These are phyloP conservation scores for Liodrosophila aerea DNA, from an alignment of 2,888 invertebrate species.

Conservation along the genomic window DNA sequence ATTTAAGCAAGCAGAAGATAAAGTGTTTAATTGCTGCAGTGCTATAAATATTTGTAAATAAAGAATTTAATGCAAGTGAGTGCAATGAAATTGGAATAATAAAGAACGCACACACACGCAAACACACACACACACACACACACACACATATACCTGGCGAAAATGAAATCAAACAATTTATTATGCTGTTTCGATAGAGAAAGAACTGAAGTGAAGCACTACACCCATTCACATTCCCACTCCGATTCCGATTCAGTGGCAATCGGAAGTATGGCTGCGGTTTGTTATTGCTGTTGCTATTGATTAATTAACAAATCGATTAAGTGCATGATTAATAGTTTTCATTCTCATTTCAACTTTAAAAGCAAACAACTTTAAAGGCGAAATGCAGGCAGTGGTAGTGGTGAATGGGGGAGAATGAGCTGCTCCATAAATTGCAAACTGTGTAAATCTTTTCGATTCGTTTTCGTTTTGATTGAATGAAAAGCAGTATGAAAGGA, in stretches of 20 bases:
- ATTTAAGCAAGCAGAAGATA: too few relatives aligned
- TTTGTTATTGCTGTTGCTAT: constrained; percentile 23
- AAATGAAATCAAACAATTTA: constrained; percentile 26
- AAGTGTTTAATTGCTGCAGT: not conserved
- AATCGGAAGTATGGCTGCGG: constrained; percentile 42
- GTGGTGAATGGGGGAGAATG: too few relatives aligned
- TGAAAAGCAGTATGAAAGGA: constrained; percentile 53
- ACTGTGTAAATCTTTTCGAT: constrained; percentile 17
- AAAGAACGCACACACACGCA: constrained; percentile 15
- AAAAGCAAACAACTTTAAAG: constrained; percentile 8
- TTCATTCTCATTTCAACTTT: constrained; percentile 18
- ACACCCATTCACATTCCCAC: too few relatives aligned
- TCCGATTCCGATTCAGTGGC: too few relatives aligned
- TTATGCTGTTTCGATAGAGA: constrained; percentile 14
- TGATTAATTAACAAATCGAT: constrained; percentile 59
- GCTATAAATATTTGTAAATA: constrained; percentile 26
- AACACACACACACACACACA: not conserved
- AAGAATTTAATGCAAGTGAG: not conserved
- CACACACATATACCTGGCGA: not conserved
- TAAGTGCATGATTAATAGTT: constrained; percentile 53
- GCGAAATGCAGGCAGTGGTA: too few relatives aligned
- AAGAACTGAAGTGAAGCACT: not conserved
- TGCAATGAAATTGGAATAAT: constrained; percentile 32
- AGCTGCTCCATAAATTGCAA: constrained; percentile 28
- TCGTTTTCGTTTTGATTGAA: constrained; percentile 61